phyloP scores from a whole-genome alignment of 2,797 vertebrate species.

The Lutjanus campechanus region DNA sequence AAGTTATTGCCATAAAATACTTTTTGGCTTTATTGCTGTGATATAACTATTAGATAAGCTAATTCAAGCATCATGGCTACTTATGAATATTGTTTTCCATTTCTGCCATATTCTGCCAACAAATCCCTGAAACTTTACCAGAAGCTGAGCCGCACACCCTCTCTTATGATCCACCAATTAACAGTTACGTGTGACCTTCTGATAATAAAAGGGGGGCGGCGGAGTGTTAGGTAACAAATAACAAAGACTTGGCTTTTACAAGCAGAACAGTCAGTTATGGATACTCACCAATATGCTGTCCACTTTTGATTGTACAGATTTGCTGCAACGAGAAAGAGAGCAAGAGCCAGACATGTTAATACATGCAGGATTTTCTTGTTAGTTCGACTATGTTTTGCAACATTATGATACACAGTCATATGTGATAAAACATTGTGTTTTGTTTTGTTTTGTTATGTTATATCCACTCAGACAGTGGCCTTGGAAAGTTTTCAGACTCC shows the following conservation, averaged over 20 bases:
- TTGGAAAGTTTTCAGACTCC: not conserved
- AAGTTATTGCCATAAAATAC: not conserved
- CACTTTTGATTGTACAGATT: conserved; percentile 99
- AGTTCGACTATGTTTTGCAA: not conserved
- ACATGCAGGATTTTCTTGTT: not conserved
- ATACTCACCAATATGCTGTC: conserved; percentile 99
- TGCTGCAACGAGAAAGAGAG: conserved; percentile 87
- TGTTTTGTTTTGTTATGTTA: too few species aligned
- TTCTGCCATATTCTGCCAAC: too few species aligned
- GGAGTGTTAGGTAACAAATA: not conserved
- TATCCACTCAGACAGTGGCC: not conserved
- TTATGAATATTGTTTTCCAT: too few species aligned
- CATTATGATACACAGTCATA: not conserved
- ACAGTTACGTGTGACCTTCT: not conserved
- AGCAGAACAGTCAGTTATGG: not conserved
- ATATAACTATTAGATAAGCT: not conserved
- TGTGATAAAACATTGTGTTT: not conserved
- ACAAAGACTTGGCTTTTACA: not conserved
- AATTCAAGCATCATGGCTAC: not conserved
- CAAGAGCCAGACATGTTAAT: conserved; percentile 12
- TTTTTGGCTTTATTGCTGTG: not conserved
- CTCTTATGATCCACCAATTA: not conserved
- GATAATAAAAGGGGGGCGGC: not conserved
- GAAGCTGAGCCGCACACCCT: not conserved
- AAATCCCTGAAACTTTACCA: too few species aligned